Evolutionary conservation across 2,888 invertebrate genomes (phyloP).

Genomic region (Ischnura elegans): DNA sequence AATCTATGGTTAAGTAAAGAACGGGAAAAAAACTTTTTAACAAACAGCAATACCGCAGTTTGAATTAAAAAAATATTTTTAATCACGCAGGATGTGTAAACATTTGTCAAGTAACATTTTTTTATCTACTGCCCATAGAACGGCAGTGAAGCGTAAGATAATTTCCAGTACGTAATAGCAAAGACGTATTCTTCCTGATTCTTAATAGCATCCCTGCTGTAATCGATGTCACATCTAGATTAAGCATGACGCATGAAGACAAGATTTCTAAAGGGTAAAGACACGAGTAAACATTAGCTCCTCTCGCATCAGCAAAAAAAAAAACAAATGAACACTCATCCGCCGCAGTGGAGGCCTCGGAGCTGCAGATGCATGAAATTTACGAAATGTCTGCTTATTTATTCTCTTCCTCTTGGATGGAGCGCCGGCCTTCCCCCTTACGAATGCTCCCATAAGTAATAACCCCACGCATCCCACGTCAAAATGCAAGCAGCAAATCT

Average conservation of each 20-base stretch:
- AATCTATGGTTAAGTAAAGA: no score
- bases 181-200: background rate
- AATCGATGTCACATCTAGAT: background rate
- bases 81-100: no score
- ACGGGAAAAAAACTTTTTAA: no score
- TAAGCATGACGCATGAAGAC: no score
- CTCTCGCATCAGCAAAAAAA: background rate
- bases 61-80: no score
- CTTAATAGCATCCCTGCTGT: background rate
- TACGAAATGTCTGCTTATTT: conserved; percentile 22
- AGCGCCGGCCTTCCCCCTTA: background rate
- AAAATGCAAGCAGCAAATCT: background rate
- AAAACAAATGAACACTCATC: background rate
- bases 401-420: background rate
- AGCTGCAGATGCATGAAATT: background rate
- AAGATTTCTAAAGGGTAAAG: background rate
- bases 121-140: no score
- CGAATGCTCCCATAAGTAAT: conserved; percentile 22
- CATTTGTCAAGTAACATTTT: no score
- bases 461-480: conserved; percentile 20
- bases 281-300: background rate
- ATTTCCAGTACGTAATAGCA: no score
- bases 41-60: no score
- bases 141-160: no score
- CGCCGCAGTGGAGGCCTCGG: background rate